phyloP scores from a whole-genome alignment of 2,888 invertebrate genomes.

The Euzophera pinguis region DNA sequence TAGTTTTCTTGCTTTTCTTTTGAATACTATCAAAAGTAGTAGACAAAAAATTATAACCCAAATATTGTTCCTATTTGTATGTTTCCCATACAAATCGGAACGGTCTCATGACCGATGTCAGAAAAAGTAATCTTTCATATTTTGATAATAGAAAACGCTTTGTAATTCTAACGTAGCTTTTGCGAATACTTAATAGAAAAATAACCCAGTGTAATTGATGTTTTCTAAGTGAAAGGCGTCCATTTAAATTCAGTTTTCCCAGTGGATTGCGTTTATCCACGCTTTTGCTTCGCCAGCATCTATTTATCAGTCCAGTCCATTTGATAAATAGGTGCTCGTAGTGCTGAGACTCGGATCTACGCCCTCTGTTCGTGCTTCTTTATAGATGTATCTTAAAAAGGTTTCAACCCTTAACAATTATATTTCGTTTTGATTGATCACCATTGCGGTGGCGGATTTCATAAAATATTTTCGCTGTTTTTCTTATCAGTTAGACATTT shows the following conservation, averaged over 20 bases:
- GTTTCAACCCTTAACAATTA: constrained; percentile 9
- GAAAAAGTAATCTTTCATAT: constrained; percentile 2
- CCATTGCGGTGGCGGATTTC: constrained; percentile 6
- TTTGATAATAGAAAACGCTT: background rate
- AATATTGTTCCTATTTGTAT: too few species aligned
- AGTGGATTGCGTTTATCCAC: constrained; percentile 11
- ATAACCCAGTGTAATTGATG: constrained; percentile 10
- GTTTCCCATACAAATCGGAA: too few species aligned
- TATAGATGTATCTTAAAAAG: constrained; percentile 4
- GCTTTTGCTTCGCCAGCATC: constrained; percentile 12
- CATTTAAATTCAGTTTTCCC: constrained; percentile 14
- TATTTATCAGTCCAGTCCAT: constrained; percentile 12
- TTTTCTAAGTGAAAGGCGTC: constrained; percentile 11
- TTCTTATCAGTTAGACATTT: background rate
- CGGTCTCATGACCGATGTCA: too few species aligned
- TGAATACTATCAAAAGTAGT: too few species aligned
- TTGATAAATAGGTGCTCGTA: constrained; percentile 12
- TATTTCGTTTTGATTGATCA: constrained; percentile 8
- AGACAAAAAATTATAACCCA: too few species aligned
- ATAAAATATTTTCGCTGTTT: background rate
- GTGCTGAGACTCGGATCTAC: constrained; percentile 8
- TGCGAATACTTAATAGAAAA: constrained; percentile 8
- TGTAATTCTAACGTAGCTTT: background rate
- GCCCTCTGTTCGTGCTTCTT: constrained; percentile 1
- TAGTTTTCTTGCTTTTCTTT: too few species aligned